Base-by-base conservation (phyloP, 92 coral and sea anemone species). In the Zoanthus gigantus region DNA sequence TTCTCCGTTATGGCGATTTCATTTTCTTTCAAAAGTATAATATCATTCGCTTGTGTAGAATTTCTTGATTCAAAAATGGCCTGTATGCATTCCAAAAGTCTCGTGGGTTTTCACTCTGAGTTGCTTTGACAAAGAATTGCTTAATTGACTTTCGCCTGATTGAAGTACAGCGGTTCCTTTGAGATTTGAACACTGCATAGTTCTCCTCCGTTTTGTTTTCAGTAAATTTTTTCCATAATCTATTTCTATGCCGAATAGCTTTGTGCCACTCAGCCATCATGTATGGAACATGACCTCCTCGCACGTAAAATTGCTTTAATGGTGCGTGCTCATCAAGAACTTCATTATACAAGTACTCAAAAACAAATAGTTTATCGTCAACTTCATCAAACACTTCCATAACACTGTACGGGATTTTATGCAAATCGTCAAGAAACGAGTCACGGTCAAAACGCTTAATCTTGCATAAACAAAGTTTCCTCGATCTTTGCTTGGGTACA, bases 1-100 rank as follows among this genome's bases (percentile, higher is more conserved):
- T 92, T 90, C 34, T 90, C 93, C 10, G 86, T 90, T 17, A 90
- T 37, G 16, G 76, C 93, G 13, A 71, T 71, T 29, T 67, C 89
- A 87, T 92, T 90, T 50, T 92, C 88, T 52, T 87, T 78, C 23
- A 23, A 23, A 14, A 83, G 86, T 52, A 65, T 84, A 16, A 93
- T 90, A 42, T 93, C 95, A 84, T 90, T 90, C 14, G 91, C 93
- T 85, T 81, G 92, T 92, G 85, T 91, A n/a, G 79, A 54, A 28
- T 84, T 91, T 29, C 82, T 44, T 23, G 23, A 23, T 23, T 23
- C 69, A 37, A 75, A 53, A 91, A 91, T 47, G 89, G 94, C 77
- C 89, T 73, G 77, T 91, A 88, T 53, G 92, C 73, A 74, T 88
- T 69, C 92, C 94, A 91, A 61, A 91, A 91, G 15, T 82, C 93